Percentiles rank a stretch among this genome's conserved stretches.
Evolutionary conservation across 2,797 vertebrate genomes (phyloP).

Genomic region (Okamejei kenojei): DNA sequence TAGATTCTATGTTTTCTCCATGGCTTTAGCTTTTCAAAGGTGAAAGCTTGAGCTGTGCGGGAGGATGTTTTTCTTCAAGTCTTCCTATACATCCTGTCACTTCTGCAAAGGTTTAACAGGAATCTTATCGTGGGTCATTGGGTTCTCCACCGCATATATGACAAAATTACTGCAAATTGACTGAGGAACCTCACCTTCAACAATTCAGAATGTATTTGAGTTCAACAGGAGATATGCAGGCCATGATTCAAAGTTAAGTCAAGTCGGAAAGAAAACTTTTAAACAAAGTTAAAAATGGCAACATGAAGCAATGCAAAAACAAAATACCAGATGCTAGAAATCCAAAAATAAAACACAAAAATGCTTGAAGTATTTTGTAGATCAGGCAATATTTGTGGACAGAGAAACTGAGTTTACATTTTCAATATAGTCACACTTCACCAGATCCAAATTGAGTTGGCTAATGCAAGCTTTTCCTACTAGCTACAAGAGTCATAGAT

Average conservation of each 20-base stretch:
- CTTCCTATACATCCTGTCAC: neutral
- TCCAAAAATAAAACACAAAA: too few species aligned
- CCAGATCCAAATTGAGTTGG: too few species aligned
- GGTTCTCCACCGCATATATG: neutral
- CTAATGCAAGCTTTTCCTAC: neutral
- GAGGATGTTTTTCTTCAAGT: neutral
- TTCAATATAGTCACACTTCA: too few species aligned
- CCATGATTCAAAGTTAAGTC: neutral
- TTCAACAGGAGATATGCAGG: neutral
- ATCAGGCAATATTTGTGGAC: too few species aligned
- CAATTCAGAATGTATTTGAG: neutral
- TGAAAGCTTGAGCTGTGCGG: neutral
- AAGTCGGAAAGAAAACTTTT: neutral
- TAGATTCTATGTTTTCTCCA: neutral
- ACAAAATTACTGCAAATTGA: neutral
- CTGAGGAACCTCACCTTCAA: neutral
- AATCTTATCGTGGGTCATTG: neutral
- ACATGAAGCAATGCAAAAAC: neutral
- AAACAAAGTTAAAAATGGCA: neutral
- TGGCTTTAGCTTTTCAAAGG: constrained; percentile 4
- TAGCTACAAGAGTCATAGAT: neutral
- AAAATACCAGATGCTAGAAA: too few species aligned
- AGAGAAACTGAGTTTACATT: too few species aligned
- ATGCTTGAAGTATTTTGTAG: too few species aligned
- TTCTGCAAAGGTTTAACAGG: neutral